Conservation (phyloP, 2,113 vertebrate species). For the Lates calcarifer region DNA sequence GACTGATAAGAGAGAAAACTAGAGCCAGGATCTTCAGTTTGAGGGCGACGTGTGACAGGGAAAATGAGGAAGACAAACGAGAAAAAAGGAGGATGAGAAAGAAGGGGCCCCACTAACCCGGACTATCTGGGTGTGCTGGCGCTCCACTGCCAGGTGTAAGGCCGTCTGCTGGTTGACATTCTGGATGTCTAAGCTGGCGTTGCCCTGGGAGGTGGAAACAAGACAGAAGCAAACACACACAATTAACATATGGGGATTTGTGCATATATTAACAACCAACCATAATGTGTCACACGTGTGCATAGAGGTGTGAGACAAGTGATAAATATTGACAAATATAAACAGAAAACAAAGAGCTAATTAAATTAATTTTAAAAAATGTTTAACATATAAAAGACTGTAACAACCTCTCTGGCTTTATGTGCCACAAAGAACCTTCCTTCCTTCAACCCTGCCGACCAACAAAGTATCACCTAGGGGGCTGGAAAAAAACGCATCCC, state of each 20-base stretch:
- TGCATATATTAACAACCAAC: slow-evolving; percentile 13
- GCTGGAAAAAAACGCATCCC: slow-evolving; percentile 20
- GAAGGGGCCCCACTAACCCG: slow-evolving; percentile 85
- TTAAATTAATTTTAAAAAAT: not conserved
- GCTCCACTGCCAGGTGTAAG: slow-evolving; percentile 96
- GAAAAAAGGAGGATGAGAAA: slow-evolving; percentile 5
- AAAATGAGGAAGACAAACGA: slow-evolving; percentile 8
- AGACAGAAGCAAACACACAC: slow-evolving; percentile 27
- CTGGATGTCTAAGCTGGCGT: slow-evolving; percentile 97
- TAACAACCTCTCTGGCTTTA: slow-evolving; percentile 25
- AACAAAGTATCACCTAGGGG: slow-evolving; percentile 46
- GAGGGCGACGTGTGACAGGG: not conserved
- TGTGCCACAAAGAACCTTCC: slow-evolving; percentile 46
- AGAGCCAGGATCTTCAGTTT: slow-evolving; percentile 42
- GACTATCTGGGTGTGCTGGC: slow-evolving; percentile 98
- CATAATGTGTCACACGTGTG: not conserved
- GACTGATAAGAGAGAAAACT: slow-evolving; percentile 33
- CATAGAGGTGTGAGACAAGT: not conserved
- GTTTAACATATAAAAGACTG: slow-evolving; percentile 19
- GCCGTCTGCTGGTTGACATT: slow-evolving; percentile 99
- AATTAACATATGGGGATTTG: slow-evolving; percentile 23
- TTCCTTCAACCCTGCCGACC: slow-evolving; percentile 44
- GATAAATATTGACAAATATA: slow-evolving; percentile 5
- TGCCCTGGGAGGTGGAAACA: slow-evolving; percentile 86
- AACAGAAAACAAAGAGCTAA: not conserved